These are phyloP conservation scores for Spatulosminthurus flaviceps DNA, from an alignment of 2,888 invertebrate genomes.

Conservation along the genomic window DNA sequence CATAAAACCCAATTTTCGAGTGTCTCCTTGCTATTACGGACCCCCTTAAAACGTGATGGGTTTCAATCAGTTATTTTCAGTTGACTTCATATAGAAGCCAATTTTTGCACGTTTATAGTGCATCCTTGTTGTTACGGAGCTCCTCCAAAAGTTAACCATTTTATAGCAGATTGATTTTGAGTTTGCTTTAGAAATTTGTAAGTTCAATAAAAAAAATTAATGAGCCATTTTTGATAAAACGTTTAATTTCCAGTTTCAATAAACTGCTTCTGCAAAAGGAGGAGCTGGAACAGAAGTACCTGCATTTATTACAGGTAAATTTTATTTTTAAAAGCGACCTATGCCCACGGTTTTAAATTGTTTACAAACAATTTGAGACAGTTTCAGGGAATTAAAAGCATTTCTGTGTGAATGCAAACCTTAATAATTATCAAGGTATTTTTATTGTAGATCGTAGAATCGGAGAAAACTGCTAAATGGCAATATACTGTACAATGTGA, in stretches of 20 bases:
- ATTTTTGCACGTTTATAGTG: too few relatives aligned
- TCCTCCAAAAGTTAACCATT: too few relatives aligned
- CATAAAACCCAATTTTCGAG: too few relatives aligned
- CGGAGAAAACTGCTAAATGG: conserved; percentile 91
- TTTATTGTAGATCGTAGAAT: conserved; percentile 82
- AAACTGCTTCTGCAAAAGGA: conserved; percentile 88
- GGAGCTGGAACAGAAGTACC: conserved; percentile 89
- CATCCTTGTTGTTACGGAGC: too few relatives aligned
- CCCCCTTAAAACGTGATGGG: too few relatives aligned
- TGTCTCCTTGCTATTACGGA: too few relatives aligned
- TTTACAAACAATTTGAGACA: not conserved
- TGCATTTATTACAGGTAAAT: conserved; percentile 75
- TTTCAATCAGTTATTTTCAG: too few relatives aligned
- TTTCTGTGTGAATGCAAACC: too few relatives aligned
- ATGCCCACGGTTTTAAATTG: too few relatives aligned
- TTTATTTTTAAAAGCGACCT: not conserved
- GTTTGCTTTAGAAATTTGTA: not conserved
- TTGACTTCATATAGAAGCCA: too few relatives aligned
- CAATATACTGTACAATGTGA: conserved; percentile 91
- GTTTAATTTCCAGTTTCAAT: conserved; percentile 76
- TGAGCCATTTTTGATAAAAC: not conserved
- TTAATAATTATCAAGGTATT: conserved; percentile 4
- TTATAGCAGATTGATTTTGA: too few relatives aligned
- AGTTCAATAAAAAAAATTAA: not conserved
- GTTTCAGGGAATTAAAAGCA: too few relatives aligned